Evolutionary conservation across 1,140 invertebrate species (phyloP), one percentile per base, ranked within the genome.

Genomic region (Drosophila kohkoa): DNA sequence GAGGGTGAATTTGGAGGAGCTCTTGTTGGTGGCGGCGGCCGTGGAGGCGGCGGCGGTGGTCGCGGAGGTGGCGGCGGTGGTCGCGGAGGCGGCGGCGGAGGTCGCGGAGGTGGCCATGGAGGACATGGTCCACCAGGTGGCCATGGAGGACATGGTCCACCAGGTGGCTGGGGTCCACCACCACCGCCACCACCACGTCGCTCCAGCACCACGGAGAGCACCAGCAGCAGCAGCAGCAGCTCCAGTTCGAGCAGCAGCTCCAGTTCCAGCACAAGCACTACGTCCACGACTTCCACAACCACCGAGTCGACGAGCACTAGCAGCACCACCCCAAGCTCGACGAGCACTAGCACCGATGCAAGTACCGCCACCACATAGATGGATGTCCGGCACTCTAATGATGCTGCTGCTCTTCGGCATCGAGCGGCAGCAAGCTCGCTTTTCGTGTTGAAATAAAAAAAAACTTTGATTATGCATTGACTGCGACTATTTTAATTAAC

Each of bases 261-360:
- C 6, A 65, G 32, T 1, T 45, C 57, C 41, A 59, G 38, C 57
- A 28, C 15, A 32, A 74, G 48, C 10, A 72, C 67, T 5, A 62
- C 1, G 38, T 7, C 62, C 7, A 67, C 28, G 4, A 11, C 28
- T 7, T 48, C 41, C 5, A 11, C 28, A 1, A 25, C 13, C 41
- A 65, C 30, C 35, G 45, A 41, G 38, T 25, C 20, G 20, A 25
- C 20, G 20, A 25, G 20, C 20, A 25, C 20, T 25, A 11, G 38
- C 20, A 25, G 20, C 20, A 25, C 20, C 20, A 20, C 20, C 20
- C 20, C 20, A 20, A 20, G 20, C 20, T 25, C 20, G 0, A 25
- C 20, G 20, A 25, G 20, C 20, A 25, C 20, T 1, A 11, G 10
- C 20, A 25, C 20, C 20, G n/a, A n/a, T n/a, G n/a, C 20, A 20